A percentile compares a stretch with the other conserved stretches of the same genome.
phyloP scores from a whole-genome alignment of 1,140 invertebrate genomes.

The Saxidomus purpurata region DNA sequence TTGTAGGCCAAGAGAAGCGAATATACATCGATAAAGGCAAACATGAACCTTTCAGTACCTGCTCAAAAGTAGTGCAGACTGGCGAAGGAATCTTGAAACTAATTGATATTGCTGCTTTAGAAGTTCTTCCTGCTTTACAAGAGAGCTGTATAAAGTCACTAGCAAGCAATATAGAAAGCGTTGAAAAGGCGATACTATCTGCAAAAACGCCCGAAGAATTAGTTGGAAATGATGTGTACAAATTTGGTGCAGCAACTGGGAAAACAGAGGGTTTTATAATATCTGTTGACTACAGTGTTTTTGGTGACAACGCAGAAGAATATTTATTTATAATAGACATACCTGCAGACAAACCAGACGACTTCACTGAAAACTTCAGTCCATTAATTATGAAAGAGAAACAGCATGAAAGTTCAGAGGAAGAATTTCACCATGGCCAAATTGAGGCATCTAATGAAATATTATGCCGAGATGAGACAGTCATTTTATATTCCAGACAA shows the following conservation, averaged over 20 bases:
- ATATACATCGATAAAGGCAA: not conserved
- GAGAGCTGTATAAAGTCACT: not conserved
- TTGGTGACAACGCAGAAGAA: not conserved
- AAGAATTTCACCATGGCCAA: too few species aligned
- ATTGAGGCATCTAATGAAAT: too few species aligned
- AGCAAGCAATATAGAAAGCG: not conserved
- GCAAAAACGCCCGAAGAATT: not conserved
- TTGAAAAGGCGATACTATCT: too few species aligned
- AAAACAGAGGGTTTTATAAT: not conserved
- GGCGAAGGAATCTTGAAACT: not conserved
- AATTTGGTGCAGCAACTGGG: not conserved
- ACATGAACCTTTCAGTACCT: not conserved
- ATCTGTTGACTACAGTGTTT: not conserved
- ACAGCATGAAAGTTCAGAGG: too few species aligned
- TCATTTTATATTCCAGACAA: too few species aligned
- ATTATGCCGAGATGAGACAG: too few species aligned
- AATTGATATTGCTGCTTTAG: not conserved
- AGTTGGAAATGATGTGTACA: not conserved
- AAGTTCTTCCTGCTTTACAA: not conserved
- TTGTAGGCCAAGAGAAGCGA: too few species aligned
- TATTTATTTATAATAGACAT: not conserved
- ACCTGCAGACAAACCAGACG: not conserved
- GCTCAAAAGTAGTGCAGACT: too few species aligned
- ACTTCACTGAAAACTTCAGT: not conserved
- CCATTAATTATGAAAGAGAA: not conserved